phyloP scores from a whole-genome alignment of 2,888 invertebrate species.

The Micoletzkya japonica region DNA sequence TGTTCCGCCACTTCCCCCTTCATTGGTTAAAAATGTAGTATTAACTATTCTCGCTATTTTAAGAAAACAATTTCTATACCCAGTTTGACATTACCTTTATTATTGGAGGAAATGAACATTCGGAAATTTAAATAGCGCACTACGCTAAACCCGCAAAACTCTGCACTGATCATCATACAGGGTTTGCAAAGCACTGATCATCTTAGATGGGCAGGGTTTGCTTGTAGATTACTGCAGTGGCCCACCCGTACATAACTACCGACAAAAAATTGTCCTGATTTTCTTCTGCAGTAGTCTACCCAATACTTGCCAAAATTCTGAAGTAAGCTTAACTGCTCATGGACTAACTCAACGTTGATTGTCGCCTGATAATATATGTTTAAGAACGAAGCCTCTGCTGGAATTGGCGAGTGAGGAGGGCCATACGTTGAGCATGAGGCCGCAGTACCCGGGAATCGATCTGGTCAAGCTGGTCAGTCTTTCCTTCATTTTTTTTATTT shows the following conservation, averaged over 20 bases:
- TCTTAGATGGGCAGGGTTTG: too few relatives aligned
- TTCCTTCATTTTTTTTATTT: not conserved
- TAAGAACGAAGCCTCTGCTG: constrained; percentile 4
- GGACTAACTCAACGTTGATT: not conserved
- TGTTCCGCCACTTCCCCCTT: too few relatives aligned
- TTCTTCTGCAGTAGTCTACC: not conserved
- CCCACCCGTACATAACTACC: not conserved
- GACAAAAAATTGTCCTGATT: not conserved
- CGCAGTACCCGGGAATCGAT: constrained; percentile 31
- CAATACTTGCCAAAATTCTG: not conserved
- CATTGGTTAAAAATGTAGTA: too few relatives aligned
- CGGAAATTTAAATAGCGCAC: too few relatives aligned
- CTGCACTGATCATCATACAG: too few relatives aligned
- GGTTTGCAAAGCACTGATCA: too few relatives aligned
- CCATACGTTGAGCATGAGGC: constrained; percentile 16
- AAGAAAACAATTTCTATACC: too few relatives aligned
- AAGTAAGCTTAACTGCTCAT: not conserved
- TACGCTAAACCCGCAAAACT: too few relatives aligned
- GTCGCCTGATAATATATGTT: not conserved
- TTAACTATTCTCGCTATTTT: too few relatives aligned
- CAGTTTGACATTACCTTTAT: too few relatives aligned
- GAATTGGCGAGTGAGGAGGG: constrained; percentile 15
- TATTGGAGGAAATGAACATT: too few relatives aligned
- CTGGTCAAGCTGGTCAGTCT: constrained; percentile 32
- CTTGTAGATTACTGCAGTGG: too few relatives aligned